Evolutionary conservation across 2,113 vertebrate genomes (phyloP).

Genomic region (Neodon shergylaensis): DNA sequence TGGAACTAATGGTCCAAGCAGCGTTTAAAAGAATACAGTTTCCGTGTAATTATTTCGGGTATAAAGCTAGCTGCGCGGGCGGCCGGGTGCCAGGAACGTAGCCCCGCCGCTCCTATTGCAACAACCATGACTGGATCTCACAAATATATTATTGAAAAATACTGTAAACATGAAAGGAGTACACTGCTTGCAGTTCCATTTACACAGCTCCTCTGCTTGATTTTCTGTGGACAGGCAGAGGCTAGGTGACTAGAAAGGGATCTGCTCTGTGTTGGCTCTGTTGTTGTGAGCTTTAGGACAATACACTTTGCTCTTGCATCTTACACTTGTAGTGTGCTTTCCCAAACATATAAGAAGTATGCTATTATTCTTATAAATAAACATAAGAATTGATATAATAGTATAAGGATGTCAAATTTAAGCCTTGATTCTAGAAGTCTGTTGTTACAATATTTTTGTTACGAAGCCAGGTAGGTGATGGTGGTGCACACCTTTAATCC

Average conservation of each 20-base stretch:
- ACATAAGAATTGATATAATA: slow-evolving; percentile 30
- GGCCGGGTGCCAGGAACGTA: no score
- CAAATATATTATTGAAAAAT: neutral
- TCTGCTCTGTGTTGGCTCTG: neutral
- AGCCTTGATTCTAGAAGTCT: slow-evolving; percentile 41
- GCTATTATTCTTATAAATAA: slow-evolving; percentile 27
- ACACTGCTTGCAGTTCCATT: neutral
- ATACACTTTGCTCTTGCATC: neutral
- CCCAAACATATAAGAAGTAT: slow-evolving; percentile 1
- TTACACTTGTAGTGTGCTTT: slow-evolving; percentile 31
- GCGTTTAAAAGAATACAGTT: no score
- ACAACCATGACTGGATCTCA: slow-evolving; percentile 7
- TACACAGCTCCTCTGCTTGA: neutral
- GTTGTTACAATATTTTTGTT: neutral
- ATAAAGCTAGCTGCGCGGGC: no score
- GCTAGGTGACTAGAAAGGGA: neutral
- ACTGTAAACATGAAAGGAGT: neutral
- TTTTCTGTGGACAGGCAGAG: neutral
- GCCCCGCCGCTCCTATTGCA: no score
- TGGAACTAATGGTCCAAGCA: no score
- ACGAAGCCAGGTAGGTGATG: neutral
- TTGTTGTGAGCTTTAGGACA: neutral
- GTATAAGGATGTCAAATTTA: slow-evolving; percentile 9
- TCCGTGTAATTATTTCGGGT: no score
- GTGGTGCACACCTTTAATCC: neutral